phyloP scores from a whole-genome alignment of 2,888 invertebrate species.

The Acheta domesticus region DNA sequence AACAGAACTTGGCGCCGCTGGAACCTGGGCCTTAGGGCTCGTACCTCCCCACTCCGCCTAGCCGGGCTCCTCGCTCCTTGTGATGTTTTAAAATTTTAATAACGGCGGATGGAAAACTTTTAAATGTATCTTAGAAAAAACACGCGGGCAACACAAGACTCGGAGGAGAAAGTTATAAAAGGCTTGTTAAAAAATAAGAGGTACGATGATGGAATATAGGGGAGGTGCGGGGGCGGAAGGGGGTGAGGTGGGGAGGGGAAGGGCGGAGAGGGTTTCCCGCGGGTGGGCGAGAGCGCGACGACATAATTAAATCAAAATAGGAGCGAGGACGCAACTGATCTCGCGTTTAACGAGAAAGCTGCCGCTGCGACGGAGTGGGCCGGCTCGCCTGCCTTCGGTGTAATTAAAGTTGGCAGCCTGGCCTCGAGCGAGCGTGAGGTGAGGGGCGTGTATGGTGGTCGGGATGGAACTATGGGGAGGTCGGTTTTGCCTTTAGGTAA shows the following conservation, averaged over 20 bases:
- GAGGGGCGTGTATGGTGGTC: neutral
- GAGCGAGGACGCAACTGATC: slow-evolving; percentile 18
- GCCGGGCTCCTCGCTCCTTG: neutral
- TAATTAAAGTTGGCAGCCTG: neutral
- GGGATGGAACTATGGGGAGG: neutral
- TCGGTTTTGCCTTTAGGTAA: too few relatives aligned
- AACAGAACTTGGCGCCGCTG: neutral
- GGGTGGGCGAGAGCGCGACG: neutral
- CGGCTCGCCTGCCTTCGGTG: neutral
- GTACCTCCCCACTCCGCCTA: neutral
- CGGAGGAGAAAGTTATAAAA: slow-evolving; percentile 12
- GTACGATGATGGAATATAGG: slow-evolving; percentile 18
- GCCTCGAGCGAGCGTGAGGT: neutral
- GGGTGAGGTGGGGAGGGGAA: neutral
- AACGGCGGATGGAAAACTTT: slow-evolving; percentile 18
- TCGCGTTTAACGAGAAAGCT: neutral
- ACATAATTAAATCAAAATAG: slow-evolving; percentile 18
- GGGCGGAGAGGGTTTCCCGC: neutral
- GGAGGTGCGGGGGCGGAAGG: neutral
- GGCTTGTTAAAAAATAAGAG: slow-evolving; percentile 18
- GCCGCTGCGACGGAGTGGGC: neutral
- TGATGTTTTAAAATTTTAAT: slow-evolving; percentile 11
- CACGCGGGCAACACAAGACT: slow-evolving; percentile 3
- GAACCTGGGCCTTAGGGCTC: neutral
- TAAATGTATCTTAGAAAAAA: slow-evolving; percentile 18